phyloP scores from a whole-genome alignment of 2,888 invertebrate genomes.

The Lithophane leautieri region DNA sequence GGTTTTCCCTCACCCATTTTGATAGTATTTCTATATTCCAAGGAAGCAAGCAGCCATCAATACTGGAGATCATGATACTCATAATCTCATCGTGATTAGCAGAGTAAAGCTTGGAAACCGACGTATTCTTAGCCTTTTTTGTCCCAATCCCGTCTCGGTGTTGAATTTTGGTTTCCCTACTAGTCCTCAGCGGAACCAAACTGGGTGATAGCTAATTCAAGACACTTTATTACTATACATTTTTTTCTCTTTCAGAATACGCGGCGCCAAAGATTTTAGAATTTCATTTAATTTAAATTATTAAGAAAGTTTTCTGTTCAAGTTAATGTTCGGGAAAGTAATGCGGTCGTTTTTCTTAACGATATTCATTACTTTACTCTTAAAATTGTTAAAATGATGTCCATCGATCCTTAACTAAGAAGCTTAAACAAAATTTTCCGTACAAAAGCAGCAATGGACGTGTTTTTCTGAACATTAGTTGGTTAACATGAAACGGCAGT shows the following conservation, averaged over 20 bases:
- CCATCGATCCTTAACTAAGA: conserved; percentile 6
- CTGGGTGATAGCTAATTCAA: conserved; percentile 66
- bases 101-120: background rate
- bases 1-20: background rate
- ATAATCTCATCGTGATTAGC: background rate
- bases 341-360: conserved; percentile 52
- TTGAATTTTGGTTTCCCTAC: conserved; percentile 32
- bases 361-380: conserved; percentile 36
- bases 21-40: background rate
- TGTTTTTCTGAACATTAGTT: background rate
- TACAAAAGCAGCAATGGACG: conserved; percentile 22
- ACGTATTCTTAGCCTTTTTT: background rate
- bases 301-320: conserved; percentile 32
- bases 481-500: background rate
- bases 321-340: conserved; percentile 40
- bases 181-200: conserved; percentile 50
- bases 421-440: accelerated
- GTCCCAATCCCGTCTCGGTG: background rate
- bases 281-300: conserved; percentile 55
- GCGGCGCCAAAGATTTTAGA: conserved; percentile 55
- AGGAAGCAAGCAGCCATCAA: background rate
- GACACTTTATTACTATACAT: conserved; percentile 66
- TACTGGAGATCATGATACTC: background rate
- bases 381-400: background rate
- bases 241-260: conserved; percentile 56